A percentile compares a stretch with the other conserved stretches of the same genome.
Evolutionary conservation across 2,888 invertebrate genomes (phyloP).

Genomic region (Pycnomerus fuliginosus): DNA sequence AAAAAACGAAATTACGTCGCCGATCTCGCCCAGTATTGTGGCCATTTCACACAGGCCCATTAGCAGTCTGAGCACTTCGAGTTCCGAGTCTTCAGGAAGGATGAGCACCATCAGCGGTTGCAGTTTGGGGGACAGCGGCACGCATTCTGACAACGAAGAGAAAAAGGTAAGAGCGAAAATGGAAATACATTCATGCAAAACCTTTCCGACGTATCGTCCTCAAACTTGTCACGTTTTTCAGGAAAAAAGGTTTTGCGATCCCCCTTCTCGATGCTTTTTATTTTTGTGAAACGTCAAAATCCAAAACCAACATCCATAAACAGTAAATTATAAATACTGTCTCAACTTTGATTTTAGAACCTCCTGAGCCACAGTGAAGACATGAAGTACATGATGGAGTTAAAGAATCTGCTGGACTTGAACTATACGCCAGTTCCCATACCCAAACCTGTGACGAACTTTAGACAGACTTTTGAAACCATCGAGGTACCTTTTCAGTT

Average conservation of each 20-base stretch:
- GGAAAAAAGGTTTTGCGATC: no score
- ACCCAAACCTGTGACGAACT: constrained; percentile 53
- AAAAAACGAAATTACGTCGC: constrained; percentile 29
- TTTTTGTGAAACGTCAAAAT: no score
- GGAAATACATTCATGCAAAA: no score
- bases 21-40: constrained; percentile 27
- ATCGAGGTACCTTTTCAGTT: constrained; percentile 43
- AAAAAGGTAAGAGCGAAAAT: constrained; percentile 53
- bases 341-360: constrained; percentile 38
- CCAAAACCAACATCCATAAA: no score
- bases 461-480: constrained; percentile 44
- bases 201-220: no score
- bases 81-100: constrained; percentile 75
- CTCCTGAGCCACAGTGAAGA: constrained; percentile 37
- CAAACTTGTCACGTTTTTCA: no score
- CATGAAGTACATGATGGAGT: constrained; percentile 46
- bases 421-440: constrained; percentile 57
- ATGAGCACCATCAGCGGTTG: constrained; percentile 81
- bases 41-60: constrained; percentile 57
- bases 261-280: no score
- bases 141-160: constrained; percentile 82
- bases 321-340: no score
- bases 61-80: constrained; percentile 69
- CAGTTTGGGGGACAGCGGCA: constrained; percentile 81
- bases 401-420: constrained; percentile 47